These are phyloP conservation scores for Drosophila maculinotata DNA, from an alignment of 2,888 invertebrate genomes.

Conservation along the genomic window DNA sequence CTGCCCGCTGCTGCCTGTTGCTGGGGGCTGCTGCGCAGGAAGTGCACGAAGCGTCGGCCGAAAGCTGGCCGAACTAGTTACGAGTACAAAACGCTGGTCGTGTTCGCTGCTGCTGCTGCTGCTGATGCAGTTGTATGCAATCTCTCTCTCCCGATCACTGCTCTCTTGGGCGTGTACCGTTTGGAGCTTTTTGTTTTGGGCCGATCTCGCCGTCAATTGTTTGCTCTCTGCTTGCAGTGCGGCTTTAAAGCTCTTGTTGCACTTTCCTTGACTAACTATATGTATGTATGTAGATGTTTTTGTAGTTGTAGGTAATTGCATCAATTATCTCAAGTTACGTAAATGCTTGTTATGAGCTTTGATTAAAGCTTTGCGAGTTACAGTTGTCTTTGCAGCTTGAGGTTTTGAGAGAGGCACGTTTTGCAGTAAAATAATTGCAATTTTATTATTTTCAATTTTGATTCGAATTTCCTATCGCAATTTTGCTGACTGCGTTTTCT, in stretches of 20 bases:
- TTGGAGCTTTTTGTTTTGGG: constrained; percentile 36
- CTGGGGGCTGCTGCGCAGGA: constrained; percentile 67
- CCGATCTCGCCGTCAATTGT: constrained; percentile 46
- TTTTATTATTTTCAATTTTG: constrained; percentile 57
- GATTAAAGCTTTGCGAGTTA: constrained; percentile 54
- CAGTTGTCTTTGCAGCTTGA: constrained; percentile 40
- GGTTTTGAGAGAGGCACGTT: constrained; percentile 61
- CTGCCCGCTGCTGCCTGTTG: constrained; percentile 49
- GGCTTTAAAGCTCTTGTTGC: constrained; percentile 63
- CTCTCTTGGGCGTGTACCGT: constrained; percentile 62
- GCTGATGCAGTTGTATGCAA: constrained; percentile 41
- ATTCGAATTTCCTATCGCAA: constrained; percentile 53
- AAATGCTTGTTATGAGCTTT: constrained; percentile 57
- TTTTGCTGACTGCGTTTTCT: constrained; percentile 59
- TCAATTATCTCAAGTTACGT: constrained; percentile 70
- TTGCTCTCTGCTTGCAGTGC: constrained; percentile 36
- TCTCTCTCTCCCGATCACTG: constrained; percentile 26
- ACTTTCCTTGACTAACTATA: constrained; percentile 52
- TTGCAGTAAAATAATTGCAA: too few relatives aligned
- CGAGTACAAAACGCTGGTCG: constrained; percentile 43
- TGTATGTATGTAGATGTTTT: constrained; percentile 36
- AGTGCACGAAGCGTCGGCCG: constrained; percentile 70
- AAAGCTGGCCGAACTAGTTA: constrained; percentile 69
- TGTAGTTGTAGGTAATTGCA: constrained; percentile 43
- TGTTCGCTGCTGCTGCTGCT: constrained; percentile 43